A percentile compares a stretch with the other conserved stretches of the same genome.
These are phyloP conservation scores for Bufo bufo DNA, from an alignment of 2,113 vertebrate species.

Conservation along the genomic window DNA sequence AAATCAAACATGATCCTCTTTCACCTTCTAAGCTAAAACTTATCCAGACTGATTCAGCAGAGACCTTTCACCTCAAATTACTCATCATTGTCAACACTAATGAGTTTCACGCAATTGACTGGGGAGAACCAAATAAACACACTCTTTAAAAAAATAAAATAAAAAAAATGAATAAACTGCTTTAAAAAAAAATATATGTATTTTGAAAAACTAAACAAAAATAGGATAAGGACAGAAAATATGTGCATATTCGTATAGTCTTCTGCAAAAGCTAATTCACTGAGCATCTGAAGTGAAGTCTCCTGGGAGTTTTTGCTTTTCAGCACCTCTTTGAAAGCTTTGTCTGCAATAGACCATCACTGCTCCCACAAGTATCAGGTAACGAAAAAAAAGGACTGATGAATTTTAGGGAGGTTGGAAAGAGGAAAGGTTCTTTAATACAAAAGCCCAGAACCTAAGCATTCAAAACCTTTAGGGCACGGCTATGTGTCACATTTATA, in stretches of 20 bases:
- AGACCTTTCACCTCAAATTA: constrained; percentile 65
- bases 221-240: background rate
- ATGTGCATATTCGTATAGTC: constrained; percentile 30
- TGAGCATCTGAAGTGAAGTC: constrained; percentile 66
- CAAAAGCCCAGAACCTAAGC: constrained; percentile 67
- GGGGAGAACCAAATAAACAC: constrained; percentile 47
- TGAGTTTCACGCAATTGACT: constrained; percentile 64
- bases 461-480: constrained; percentile 64
- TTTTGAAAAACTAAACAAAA: background rate
- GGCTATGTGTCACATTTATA: constrained; percentile 72
- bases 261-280: constrained; percentile 73
- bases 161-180: background rate
- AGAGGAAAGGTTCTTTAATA: constrained; percentile 64
- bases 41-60: constrained; percentile 65
- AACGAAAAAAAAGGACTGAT: constrained; percentile 70
- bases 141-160: background rate
- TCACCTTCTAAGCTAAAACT: constrained; percentile 60
- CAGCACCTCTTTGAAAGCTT: constrained; percentile 91
- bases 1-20: constrained; percentile 64
- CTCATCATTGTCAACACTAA: constrained; percentile 65
- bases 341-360: constrained; percentile 83
- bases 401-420: constrained; percentile 68
- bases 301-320: constrained; percentile 82
- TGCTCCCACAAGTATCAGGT: constrained; percentile 96
- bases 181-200: background rate